A percentile compares a stretch with the other conserved stretches of the same genome.
These are phyloP conservation scores for Tragelaphus strepsiceros DNA, from an alignment of 2,113 vertebrate species.

Conservation along the genomic window DNA sequence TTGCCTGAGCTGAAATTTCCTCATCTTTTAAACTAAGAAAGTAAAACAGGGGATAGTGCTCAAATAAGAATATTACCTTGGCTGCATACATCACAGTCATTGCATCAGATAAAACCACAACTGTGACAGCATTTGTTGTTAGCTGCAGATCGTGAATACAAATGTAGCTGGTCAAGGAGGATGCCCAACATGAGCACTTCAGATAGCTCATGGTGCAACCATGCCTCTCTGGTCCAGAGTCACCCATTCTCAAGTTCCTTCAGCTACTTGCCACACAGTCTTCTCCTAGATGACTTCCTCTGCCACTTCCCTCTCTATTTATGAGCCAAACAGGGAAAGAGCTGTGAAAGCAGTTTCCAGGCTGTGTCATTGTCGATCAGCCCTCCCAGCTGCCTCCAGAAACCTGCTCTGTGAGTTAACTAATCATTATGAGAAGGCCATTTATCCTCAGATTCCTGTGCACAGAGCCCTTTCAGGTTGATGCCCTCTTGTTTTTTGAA, in stretches of 20 bases:
- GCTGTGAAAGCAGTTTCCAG: neutral
- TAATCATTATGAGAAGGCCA: constrained; percentile 29
- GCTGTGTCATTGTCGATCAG: neutral
- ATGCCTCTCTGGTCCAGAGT: neutral
- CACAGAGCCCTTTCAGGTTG: neutral
- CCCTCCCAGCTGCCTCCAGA: neutral
- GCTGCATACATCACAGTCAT: neutral
- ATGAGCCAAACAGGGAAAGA: constrained; percentile 3
- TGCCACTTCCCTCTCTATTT: neutral
- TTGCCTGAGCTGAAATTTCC: neutral
- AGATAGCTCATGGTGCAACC: rapidly evolving
- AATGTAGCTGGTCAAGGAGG: neutral
- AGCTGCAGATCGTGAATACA: neutral
- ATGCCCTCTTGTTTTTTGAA: constrained; percentile 15
- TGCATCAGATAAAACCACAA: neutral
- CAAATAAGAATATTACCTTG: neutral
- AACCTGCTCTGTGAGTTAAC: neutral
- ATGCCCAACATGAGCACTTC: rapidly evolving
- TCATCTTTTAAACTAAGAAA: constrained; percentile 6
- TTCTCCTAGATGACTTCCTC: neutral
- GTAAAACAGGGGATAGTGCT: neutral
- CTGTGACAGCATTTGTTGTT: neutral
- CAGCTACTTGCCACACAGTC: neutral
- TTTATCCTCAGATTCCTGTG: constrained; percentile 1
- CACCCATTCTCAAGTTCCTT: neutral